These are phyloP conservation scores for Tamandua tetradactyla DNA, from an alignment of 2,797 vertebrate genomes.

Conservation along the genomic window DNA sequence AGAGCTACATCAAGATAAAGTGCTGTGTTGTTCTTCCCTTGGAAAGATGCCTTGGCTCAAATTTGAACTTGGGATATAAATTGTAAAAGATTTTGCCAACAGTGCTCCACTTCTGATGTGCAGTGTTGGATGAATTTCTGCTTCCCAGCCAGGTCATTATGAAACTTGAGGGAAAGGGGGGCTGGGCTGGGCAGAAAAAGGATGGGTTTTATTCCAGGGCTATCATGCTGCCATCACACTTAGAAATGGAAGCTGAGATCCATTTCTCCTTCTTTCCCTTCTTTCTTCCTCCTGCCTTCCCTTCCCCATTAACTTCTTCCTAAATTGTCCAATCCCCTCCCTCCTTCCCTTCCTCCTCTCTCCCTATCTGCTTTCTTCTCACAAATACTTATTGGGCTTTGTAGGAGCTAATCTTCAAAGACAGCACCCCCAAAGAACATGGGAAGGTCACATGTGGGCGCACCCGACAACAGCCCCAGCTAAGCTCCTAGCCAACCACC, in stretches of 20 bases:
- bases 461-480: background rate
- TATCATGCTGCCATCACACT: background rate
- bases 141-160: constrained; percentile 30
- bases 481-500: background rate
- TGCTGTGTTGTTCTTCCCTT: constrained; percentile 69
- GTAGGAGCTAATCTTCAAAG: background rate
- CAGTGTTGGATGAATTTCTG: constrained; percentile 44
- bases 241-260: background rate
- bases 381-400: background rate
- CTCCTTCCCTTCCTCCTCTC: background rate
- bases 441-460: background rate
- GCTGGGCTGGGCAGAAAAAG: background rate
- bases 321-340: background rate
- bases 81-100: constrained; percentile 65
- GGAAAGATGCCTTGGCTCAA: constrained; percentile 69
- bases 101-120: constrained; percentile 57
- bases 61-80: constrained; percentile 68
- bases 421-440: background rate
- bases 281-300: background rate
- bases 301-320: background rate
- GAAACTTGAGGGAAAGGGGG: background rate
- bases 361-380: background rate
- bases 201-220: background rate
- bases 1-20: constrained; percentile 68
- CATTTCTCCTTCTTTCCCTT: background rate